Base-by-base conservation (phyloP, 1,140 invertebrate genomes). In the Cherax destructor region DNA sequence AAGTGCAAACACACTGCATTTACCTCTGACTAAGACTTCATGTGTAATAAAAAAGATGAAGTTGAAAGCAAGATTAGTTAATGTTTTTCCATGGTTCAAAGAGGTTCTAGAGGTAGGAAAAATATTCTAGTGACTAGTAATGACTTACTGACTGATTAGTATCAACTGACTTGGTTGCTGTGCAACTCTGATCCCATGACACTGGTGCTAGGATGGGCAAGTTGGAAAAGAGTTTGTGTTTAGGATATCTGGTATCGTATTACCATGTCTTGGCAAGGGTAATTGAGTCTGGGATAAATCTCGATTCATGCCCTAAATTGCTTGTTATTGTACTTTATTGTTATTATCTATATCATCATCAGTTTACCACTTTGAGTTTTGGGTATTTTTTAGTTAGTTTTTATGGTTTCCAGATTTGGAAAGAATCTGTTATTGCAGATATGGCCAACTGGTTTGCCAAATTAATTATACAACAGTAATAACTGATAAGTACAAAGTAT, bases 401-500 rank as follows among this genome's bases (percentile, higher is more conserved):
- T 84, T 69, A 69, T 84, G 61, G 59, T 59, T 86, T 49, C 76
- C 69, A 47, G 72, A 86, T 78, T 52, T 76, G n/a, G 24, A 77
- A 13, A 50, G 16, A 59, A 41, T 86, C 85, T 76, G 61, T 86
- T 16, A 72, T 86, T 21, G 16, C n/a, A 30, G 56, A 91, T 91
- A 91, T 91, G 83, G 89, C 89, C 89, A 91, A 91, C 61, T 91
- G 77, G 72, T 85, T 91, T 85, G 83, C 89, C 81, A 91, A 91
- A 85, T 85, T 85, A 85, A 85, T 69, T 85, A 78, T 85, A 91
- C 65, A 85, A 79, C 83, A 59, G n/a, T 88, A 79, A 79, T 85
- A 91, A 91, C 89, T 91, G 89, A n/a, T 91, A 91, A 91, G 89
- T 91, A 91, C 89, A 91, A 91, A 91, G 74, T 91, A 85, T 91